Percentiles rank a stretch among this genome's conserved stretches.
Conservation (phyloP, 2,113 vertebrate genomes). For the Chlamydotis undulata region DNA sequence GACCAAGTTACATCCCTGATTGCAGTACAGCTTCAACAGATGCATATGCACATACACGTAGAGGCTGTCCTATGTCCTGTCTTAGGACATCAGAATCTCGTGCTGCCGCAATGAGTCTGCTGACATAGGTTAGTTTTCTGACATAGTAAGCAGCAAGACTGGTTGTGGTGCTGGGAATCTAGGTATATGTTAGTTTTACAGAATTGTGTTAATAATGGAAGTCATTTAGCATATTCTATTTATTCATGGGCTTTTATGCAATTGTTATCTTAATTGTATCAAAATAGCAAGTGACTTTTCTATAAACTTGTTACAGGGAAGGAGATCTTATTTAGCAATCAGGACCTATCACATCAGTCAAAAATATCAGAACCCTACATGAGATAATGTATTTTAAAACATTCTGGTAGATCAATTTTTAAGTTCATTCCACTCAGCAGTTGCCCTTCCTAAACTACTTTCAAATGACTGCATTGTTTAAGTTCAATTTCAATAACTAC, state of each 20-base stretch:
- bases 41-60: not conserved
- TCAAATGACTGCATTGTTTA: not conserved
- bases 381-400: not conserved
- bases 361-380: not conserved
- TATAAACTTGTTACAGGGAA: not conserved
- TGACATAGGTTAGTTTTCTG: not conserved
- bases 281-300: not conserved
- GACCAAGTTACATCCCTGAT: not conserved
- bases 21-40: not conserved
- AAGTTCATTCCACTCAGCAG: not conserved
- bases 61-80: not conserved
- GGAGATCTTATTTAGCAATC: not conserved
- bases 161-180: not conserved
- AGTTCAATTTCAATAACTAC: not conserved
- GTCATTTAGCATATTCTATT: not conserved
- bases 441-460: not conserved
- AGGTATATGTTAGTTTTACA: not conserved
- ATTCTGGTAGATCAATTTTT: not conserved
- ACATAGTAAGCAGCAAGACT: not conserved
- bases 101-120: not conserved
- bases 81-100: not conserved
- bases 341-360: not conserved
- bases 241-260: not conserved
- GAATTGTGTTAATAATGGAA: not conserved
- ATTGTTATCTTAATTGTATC: not conserved